Conservation (phyloP, 2,113 vertebrate genomes). For the human region DNA sequence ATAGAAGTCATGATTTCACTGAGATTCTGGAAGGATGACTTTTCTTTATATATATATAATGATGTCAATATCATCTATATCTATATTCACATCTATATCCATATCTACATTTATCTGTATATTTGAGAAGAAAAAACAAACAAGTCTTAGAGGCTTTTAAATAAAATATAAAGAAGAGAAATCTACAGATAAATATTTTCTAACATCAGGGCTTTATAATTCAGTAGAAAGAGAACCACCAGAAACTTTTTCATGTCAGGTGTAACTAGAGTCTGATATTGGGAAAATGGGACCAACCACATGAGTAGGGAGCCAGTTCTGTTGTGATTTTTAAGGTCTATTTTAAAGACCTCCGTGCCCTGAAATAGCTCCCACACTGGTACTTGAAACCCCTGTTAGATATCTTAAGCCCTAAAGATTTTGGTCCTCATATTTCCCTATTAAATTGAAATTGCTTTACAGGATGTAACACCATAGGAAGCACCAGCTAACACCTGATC, state of each 20-base stretch:
- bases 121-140: neutral
- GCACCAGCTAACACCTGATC: constrained; percentile 63
- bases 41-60: neutral
- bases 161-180: neutral
- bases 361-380: constrained; percentile 50
- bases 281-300: neutral
- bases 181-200: neutral
- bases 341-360: constrained; percentile 28
- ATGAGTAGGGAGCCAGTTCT: neutral
- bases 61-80: neutral
- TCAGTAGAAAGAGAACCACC: neutral
- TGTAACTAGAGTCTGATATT: neutral
- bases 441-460: constrained; percentile 72
- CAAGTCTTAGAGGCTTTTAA: neutral
- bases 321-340: constrained; percentile 37
- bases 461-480: constrained; percentile 61
- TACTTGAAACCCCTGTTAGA: constrained; percentile 54
- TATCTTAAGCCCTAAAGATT: constrained; percentile 59
- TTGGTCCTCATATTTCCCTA: constrained; percentile 57
- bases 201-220: neutral
- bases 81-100: neutral
- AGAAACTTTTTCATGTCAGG: neutral
- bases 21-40: neutral
- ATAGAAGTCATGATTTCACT: neutral
- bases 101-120: neutral